Evolutionary conservation across 1,140 invertebrate species (phyloP).

Genomic region (Gryllus bimaculatus): DNA sequence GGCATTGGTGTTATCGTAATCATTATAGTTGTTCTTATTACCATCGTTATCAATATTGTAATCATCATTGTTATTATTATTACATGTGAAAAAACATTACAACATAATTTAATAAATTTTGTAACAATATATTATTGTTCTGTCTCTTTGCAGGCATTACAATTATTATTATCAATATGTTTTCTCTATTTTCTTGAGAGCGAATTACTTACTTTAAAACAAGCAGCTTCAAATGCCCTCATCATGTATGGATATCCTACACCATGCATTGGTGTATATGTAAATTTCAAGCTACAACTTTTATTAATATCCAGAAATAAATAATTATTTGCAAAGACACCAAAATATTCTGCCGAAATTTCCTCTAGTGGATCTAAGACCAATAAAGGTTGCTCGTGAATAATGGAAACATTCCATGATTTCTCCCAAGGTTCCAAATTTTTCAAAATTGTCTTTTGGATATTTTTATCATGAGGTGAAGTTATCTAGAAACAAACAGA

Average conservation of each 20-base stretch:
- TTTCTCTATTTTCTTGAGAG: too few species aligned
- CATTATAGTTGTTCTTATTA: too few species aligned
- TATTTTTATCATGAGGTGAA: slow-evolving; percentile 79
- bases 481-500: slow-evolving; percentile 58
- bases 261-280: slow-evolving; percentile 97
- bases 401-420: slow-evolving; percentile 52
- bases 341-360: slow-evolving; percentile 34
- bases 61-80: too few species aligned
- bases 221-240: slow-evolving; percentile 62
- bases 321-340: not conserved
- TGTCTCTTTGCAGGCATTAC: too few species aligned
- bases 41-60: too few species aligned
- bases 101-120: too few species aligned
- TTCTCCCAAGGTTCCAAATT: slow-evolving; percentile 60
- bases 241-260: slow-evolving; percentile 78
- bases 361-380: slow-evolving; percentile 49
- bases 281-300: slow-evolving; percentile 54
- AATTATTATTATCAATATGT: too few species aligned
- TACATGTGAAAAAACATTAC: too few species aligned
- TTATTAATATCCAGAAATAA: slow-evolving; percentile 47
- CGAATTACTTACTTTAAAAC: slow-evolving; percentile 58
- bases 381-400: slow-evolving; percentile 32
- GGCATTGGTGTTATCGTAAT: too few species aligned
- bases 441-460: slow-evolving; percentile 68
- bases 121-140: too few species aligned